Evolutionary conservation across 2,888 invertebrate species (phyloP), one percentile per base, ranked within the genome.

Genomic region (Strigamia transsilvanica): DNA sequence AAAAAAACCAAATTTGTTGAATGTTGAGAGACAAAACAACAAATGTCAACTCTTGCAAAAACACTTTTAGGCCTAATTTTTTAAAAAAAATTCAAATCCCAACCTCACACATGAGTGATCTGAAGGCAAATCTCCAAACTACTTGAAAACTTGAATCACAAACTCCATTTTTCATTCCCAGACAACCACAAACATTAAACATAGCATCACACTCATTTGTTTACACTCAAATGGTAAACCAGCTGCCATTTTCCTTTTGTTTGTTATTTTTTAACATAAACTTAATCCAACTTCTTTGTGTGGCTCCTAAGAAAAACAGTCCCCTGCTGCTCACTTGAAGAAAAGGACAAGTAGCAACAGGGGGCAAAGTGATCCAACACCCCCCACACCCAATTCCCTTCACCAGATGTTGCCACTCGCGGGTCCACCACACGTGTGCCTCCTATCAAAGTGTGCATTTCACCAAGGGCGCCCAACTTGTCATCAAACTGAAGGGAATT

Each of bases 401-500:
- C 46, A 7, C 46, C 46, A 46, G 46, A 46, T 46, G 46, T 46
- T 46, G 46, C 46, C 46, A 46, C 46, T 46, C 46, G 12, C 15
- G 46, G 46, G 34, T 46, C 46, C 46, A 46, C 46, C 46, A 46
- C 46, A 46, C 46, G 46, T 46, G 46, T 46, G 46, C 46, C 46
- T 46, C 2, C 13, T 46, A 46, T 46, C 46, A 46, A 12, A 46
- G 46, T 46, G 46, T 46, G 46, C 6, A 46, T 46, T 46, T 46
- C 46, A 46, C 6, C 41, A 41, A 41, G 41, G 12, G 41, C 12
- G 41, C n/a, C n/a, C 12, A 41, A 41, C 46, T 46, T 46, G 4
- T 46, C 46, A 46, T 46, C 46, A 46, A 15, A 3, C 2, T 46
- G 4, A 46, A 12, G 46, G 46, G 46, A 46, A 46, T 46, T 46